Conservation (phyloP, 2,797 vertebrate species). For the Chrysocyon brachyurus region DNA sequence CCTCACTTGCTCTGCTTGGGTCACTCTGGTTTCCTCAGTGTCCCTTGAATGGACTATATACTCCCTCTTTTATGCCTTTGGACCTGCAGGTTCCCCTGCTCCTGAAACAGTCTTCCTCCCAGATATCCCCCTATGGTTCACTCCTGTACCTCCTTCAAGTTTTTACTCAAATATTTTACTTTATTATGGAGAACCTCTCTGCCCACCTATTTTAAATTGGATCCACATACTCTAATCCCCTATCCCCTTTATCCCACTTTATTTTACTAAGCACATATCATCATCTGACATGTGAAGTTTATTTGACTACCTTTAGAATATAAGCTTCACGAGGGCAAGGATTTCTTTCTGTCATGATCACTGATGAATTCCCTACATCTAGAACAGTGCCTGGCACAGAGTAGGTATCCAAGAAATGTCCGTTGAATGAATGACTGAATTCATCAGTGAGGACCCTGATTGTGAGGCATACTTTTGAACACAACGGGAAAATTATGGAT, state of each 20-base stretch:
- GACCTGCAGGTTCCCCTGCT: background rate
- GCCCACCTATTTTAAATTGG: background rate
- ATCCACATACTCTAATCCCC: background rate
- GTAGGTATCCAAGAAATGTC: background rate
- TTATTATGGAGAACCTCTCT: background rate
- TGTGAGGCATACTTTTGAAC: background rate
- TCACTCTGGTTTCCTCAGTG: background rate
- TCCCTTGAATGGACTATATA: background rate
- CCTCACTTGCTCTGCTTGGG: background rate
- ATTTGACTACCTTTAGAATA: background rate
- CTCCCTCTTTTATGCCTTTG: background rate
- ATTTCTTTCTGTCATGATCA: background rate
- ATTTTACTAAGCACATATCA: background rate
- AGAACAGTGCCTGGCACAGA: background rate
- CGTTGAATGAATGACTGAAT: background rate
- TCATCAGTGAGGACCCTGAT: background rate
- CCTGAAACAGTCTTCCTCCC: background rate
- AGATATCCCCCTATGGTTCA: accelerated
- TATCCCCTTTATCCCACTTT: background rate
- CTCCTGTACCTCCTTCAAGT: background rate
- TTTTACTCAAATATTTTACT: background rate
- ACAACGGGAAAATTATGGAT: background rate
- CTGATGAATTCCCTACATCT: background rate
- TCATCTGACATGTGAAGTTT: background rate
- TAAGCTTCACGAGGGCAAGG: background rate